Conservation (phyloP, 2,797 vertebrate species). For the Phyllotis vaccarum region DNA sequence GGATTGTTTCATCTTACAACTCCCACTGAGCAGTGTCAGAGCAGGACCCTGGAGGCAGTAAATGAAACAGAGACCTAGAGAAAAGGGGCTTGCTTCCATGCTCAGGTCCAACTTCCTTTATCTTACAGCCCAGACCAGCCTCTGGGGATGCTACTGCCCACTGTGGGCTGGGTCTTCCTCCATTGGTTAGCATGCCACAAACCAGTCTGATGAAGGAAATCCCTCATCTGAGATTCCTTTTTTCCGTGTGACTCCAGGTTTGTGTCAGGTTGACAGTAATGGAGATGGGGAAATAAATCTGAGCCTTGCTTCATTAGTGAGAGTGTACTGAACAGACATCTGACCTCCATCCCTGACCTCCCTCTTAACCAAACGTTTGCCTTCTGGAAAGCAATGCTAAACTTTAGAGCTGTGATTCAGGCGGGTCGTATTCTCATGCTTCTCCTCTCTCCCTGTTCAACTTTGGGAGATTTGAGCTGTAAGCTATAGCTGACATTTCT, state of each 20-base stretch:
- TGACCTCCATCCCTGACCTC: not conserved
- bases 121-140: not conserved
- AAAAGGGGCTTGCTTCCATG: not conserved
- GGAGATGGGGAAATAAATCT: not conserved
- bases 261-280: not conserved
- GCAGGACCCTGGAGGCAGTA: not conserved
- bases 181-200: not conserved
- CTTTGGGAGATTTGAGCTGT: not conserved
- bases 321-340: not conserved
- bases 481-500: not conserved
- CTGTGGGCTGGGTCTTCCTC: not conserved
- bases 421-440: fast-evolving
- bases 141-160: not conserved
- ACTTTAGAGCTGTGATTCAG: not conserved
- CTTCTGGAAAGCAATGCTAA: not conserved
- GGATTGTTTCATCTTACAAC: not conserved
- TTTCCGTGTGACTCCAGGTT: not conserved
- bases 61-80: not conserved
- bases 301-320: not conserved
- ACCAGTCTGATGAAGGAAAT: not conserved
- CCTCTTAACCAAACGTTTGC: not conserved
- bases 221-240: too few relatives aligned
- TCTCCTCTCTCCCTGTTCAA: not conserved
- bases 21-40: not conserved
- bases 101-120: not conserved